Percentiles rank a stretch among this genome's conserved stretches.
These are phyloP conservation scores for Taxidea taxus DNA, from an alignment of 2,113 vertebrate genomes.

Conservation along the genomic window DNA sequence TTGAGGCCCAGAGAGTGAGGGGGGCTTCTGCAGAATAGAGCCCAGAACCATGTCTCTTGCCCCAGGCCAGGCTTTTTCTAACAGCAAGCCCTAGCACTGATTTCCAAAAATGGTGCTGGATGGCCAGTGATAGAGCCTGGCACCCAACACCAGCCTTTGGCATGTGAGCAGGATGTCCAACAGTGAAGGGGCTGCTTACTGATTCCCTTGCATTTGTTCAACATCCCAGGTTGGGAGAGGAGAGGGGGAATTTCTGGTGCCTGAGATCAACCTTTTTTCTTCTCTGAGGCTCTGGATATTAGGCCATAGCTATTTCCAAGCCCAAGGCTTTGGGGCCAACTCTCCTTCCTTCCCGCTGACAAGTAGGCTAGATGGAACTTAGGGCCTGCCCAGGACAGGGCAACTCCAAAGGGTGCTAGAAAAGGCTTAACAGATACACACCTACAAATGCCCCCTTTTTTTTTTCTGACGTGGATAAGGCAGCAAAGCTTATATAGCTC, in stretches of 20 bases:
- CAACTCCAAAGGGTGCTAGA: neutral
- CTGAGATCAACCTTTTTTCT: neutral
- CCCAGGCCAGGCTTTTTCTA: neutral
- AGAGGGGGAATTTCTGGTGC: neutral
- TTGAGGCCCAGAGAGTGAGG: neutral
- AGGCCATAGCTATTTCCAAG: slow-evolving; percentile 3
- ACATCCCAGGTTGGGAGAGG: neutral
- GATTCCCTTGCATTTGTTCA: neutral
- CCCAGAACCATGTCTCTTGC: neutral
- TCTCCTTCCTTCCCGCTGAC: neutral
- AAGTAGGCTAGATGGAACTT: neutral
- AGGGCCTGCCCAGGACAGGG: neutral
- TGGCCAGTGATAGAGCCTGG: neutral
- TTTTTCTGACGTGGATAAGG: neutral
- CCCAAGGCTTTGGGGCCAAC: neutral
- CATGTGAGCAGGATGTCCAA: neutral
- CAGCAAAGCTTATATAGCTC: neutral
- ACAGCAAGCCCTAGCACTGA: neutral
- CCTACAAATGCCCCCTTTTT: neutral
- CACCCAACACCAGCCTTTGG: neutral
- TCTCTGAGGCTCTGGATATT: neutral
- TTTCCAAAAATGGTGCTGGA: neutral
- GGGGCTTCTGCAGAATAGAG: neutral
- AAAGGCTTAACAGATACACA: neutral
- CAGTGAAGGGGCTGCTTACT: neutral